Evolutionary conservation across 1,140 invertebrate species (phyloP).

Genomic region (Eurosta solidaginis): DNA sequence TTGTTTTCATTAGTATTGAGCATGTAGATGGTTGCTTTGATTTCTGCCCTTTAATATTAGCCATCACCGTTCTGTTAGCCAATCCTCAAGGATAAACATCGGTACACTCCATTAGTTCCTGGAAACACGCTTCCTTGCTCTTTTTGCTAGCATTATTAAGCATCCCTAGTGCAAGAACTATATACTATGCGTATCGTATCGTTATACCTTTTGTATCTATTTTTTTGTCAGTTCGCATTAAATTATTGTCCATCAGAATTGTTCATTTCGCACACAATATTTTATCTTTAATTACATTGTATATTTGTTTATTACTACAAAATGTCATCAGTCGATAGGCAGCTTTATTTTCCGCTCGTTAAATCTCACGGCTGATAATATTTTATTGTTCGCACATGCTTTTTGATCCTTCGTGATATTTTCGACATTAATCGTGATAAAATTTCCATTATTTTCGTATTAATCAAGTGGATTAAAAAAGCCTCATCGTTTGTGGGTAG

Average conservation of each 20-base stretch:
- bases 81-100: too few species aligned
- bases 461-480: slow-evolving; percentile 8
- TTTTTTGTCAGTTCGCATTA: not conserved
- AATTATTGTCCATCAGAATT: slow-evolving; percentile 23
- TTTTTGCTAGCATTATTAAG: too few species aligned
- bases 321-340: slow-evolving; percentile 1
- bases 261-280: slow-evolving; percentile 14
- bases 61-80: too few species aligned
- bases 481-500: not conserved
- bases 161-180: too few species aligned
- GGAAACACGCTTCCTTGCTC: too few species aligned
- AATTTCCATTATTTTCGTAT: not conserved
- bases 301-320: slow-evolving; percentile 27
- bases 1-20: too few species aligned
- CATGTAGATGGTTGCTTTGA: too few species aligned
- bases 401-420: not conserved
- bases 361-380: slow-evolving; percentile 6
- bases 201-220: too few species aligned
- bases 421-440: not conserved
- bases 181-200: too few species aligned
- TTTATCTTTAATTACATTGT: slow-evolving; percentile 8
- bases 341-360: not conserved
- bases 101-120: too few species aligned
- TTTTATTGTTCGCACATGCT: not conserved
- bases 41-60: too few species aligned